Percentiles rank a stretch among this genome's conserved stretches.
These are phyloP conservation scores for Apistogramma diplotaenia DNA, from an alignment of 2,113 vertebrate species.

Conservation along the genomic window DNA sequence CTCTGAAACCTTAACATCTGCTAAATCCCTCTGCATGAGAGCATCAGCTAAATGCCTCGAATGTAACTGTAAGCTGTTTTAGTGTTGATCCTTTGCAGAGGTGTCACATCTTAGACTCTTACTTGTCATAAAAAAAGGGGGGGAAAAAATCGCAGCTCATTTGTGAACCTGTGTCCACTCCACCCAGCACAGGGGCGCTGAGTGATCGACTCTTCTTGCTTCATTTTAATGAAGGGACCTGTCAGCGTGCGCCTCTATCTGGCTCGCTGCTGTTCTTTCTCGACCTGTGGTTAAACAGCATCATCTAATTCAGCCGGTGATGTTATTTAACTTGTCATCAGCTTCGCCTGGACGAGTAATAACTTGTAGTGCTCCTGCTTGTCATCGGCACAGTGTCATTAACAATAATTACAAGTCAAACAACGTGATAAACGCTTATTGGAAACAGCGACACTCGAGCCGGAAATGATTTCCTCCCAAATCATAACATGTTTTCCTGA, in stretches of 20 bases:
- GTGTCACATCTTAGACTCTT: not conserved
- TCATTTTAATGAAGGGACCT: slow-evolving; percentile 49
- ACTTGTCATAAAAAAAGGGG: not conserved
- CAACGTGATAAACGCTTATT: slow-evolving; percentile 60
- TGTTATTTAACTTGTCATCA: slow-evolving; percentile 57
- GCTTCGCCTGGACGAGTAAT: slow-evolving; percentile 42
- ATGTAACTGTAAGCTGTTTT: slow-evolving; percentile 15
- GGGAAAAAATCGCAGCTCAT: slow-evolving; percentile 15
- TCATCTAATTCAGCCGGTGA: slow-evolving; percentile 33
- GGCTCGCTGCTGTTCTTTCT: not conserved
- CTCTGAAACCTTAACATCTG: not conserved
- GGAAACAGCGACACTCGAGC: slow-evolving; percentile 24
- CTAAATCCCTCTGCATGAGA: slow-evolving; percentile 12
- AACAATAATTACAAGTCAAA: slow-evolving; percentile 66
- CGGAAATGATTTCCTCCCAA: slow-evolving; percentile 59
- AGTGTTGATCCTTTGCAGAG: slow-evolving; percentile 14
- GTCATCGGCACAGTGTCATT: slow-evolving; percentile 54
- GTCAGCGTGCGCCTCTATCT: slow-evolving; percentile 11
- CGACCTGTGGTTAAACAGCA: slow-evolving; percentile 46
- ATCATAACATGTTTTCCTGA: slow-evolving; percentile 45
- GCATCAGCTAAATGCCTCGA: slow-evolving; percentile 21
- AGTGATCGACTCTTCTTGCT: slow-evolving; percentile 25
- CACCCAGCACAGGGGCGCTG: slow-evolving; percentile 10
- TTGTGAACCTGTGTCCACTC: slow-evolving; percentile 23
- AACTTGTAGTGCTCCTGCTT: slow-evolving; percentile 49